Conservation (phyloP, 1,140 invertebrate genomes). For the Pseudomyrmex sp. region DNA sequence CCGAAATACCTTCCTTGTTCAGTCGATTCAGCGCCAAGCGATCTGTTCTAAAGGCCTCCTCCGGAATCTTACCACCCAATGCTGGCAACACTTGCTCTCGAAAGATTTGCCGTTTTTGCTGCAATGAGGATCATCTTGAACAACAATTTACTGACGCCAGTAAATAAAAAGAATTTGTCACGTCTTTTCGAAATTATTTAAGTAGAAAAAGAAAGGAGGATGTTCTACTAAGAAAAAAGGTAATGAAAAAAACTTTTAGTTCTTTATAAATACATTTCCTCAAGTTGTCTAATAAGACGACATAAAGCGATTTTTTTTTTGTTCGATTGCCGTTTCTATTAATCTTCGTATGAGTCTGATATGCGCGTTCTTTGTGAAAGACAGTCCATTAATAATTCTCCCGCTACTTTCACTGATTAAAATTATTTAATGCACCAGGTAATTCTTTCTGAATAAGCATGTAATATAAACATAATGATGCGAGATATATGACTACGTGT, state of each 20-base stretch:
- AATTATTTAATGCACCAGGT: too few species aligned
- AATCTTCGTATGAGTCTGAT: background rate
- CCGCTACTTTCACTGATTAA: constrained; percentile 10
- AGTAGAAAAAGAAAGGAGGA: too few species aligned
- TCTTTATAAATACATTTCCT: too few species aligned
- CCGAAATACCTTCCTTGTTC: constrained; percentile 88
- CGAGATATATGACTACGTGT: background rate
- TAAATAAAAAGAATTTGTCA: background rate
- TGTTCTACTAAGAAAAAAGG: too few species aligned
- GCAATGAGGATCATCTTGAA: constrained; percentile 50
- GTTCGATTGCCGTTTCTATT: too few species aligned
- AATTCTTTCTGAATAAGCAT: too few species aligned
- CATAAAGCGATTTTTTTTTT: too few species aligned
- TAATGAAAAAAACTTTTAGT: too few species aligned
- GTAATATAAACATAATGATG: too few species aligned
- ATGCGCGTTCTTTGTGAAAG: background rate
- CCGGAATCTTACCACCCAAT: constrained; percentile 88
- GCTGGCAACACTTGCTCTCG: constrained; percentile 88
- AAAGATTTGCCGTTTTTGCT: constrained; percentile 88
- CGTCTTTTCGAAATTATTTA: too few species aligned
- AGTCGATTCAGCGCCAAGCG: constrained; percentile 87
- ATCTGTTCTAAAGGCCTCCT: constrained; percentile 87
- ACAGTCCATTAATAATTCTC: constrained; percentile 8
- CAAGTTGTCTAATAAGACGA: too few species aligned
- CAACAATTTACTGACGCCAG: constrained; percentile 5